These are phyloP conservation scores for Dinomys branickii DNA, from an alignment of 2,113 vertebrate genomes.

Conservation along the genomic window DNA sequence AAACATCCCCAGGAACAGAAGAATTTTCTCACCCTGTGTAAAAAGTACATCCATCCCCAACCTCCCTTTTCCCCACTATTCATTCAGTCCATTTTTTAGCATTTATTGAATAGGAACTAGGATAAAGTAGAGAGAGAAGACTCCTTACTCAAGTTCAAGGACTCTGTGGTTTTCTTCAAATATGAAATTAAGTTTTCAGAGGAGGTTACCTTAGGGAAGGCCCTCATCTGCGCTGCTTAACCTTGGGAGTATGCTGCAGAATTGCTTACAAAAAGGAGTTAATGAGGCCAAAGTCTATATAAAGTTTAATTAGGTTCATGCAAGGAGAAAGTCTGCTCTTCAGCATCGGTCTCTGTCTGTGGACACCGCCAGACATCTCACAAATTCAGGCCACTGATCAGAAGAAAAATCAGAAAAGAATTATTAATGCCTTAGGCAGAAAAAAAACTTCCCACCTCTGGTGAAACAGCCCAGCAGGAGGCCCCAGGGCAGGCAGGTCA, in stretches of 20 bases:
- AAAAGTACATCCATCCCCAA: background rate
- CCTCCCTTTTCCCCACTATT: background rate
- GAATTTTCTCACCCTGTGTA: background rate
- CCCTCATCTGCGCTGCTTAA: background rate
- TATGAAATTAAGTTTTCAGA: constrained; percentile 55
- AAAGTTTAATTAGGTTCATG: constrained; percentile 49
- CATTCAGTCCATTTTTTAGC: background rate
- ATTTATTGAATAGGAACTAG: background rate
- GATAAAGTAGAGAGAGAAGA: background rate
- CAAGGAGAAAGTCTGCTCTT: background rate
- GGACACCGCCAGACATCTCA: background rate
- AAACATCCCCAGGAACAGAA: background rate
- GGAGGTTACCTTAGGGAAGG: constrained; percentile 9
- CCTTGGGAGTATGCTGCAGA: background rate
- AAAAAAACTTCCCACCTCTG: background rate
- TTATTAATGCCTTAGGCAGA: constrained; percentile 34
- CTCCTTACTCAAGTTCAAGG: constrained; percentile 37
- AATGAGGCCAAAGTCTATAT: constrained; percentile 26
- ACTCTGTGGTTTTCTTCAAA: constrained; percentile 13
- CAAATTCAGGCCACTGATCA: background rate
- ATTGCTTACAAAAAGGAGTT: constrained; percentile 20
- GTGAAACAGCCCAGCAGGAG: background rate
- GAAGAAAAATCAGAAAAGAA: constrained; percentile 42
- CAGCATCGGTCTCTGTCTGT: background rate
- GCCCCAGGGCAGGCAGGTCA: background rate